Base-by-base conservation (phyloP, 2,888 invertebrate genomes). In the Achlya flavicornis region DNA sequence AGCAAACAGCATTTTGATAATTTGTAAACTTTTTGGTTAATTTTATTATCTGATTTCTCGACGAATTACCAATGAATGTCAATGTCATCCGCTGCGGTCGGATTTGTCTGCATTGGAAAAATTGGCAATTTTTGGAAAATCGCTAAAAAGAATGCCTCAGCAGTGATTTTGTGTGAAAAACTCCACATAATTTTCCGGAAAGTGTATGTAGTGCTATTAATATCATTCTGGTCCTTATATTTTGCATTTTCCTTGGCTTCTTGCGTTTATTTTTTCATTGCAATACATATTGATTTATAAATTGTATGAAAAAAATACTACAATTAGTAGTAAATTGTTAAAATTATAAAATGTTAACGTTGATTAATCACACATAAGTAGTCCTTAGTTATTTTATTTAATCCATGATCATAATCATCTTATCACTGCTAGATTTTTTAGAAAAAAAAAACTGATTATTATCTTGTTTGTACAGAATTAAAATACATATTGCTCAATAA, bases 91-190 rank as follows among this genome's bases (percentile, higher is more conserved):
- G 71, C 73, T 80, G 78, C 78, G 73, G 77, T 72, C 63, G 66
- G 71, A 73, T 68, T 75, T 74, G 66, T 72, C 74, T 78, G 76
- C 75, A 76, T 74, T 84, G 81, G 83, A 83, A 65, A 79, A 78
- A 71, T n/a, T 77, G 81, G 80, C 77, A 83, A 79, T 63, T 72
- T 71, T 76, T 73, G 66, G 63, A 66, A 78, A 77, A 77, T 75
- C 70, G 66, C 61, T 62, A 61, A 64, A 7, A 65, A 69, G 72
- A 70, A 71, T 63, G 61, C 66, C 65, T 61, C 63, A 59, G 67
- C 61, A 61, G 73, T 76, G 74, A 62, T 70, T 69, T 63, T 58
- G 41, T 63, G 60, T 64, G 41, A 66, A 69, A 64, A 62, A 58
- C 62, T 68, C 38, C 57, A 67, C 67, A 68, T 66, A 68, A 61